Evolutionary conservation across 1,140 invertebrate species (phyloP).

Genomic region (Leguminivora glycinivorella): DNA sequence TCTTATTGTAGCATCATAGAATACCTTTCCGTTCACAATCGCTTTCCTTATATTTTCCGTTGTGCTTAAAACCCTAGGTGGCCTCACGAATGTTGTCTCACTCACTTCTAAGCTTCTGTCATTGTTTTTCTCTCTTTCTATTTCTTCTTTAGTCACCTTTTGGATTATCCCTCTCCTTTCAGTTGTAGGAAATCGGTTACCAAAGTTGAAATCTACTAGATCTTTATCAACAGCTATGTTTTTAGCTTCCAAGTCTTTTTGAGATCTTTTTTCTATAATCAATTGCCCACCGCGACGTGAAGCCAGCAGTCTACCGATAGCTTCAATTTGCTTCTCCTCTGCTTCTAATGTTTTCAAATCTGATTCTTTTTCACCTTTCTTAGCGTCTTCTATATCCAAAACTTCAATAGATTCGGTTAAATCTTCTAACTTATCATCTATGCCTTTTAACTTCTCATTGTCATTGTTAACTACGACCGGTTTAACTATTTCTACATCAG

Average conservation of each 20-base stretch:
- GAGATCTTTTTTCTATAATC: constrained; percentile 66
- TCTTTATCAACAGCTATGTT: constrained; percentile 65
- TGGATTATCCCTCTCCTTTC: constrained; percentile 64
- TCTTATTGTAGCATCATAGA: constrained; percentile 67
- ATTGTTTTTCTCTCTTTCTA: constrained; percentile 58
- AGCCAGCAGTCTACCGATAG: constrained; percentile 70
- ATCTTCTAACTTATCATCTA: constrained; percentile 72
- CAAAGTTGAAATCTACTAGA: constrained; percentile 62
- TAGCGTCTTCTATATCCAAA: constrained; percentile 69
- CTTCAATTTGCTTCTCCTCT: constrained; percentile 77
- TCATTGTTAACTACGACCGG: constrained; percentile 41
- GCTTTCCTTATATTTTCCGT: constrained; percentile 69
- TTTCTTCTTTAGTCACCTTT: constrained; percentile 68
- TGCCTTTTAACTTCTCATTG: constrained; percentile 57
- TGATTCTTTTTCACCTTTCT: constrained; percentile 56
- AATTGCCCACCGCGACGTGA: constrained; percentile 64
- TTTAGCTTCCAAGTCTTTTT: constrained; percentile 68
- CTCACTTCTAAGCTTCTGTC: constrained; percentile 72
- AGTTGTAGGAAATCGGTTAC: constrained; percentile 58
- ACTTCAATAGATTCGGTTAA: constrained; percentile 71
- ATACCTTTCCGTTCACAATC: constrained; percentile 69
- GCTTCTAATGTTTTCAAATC: constrained; percentile 71
- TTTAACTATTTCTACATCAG: constrained; percentile 42
- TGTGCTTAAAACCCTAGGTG: constrained; percentile 64
- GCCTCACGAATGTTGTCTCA: constrained; percentile 67